Conservation (phyloP, 2,113 vertebrate species). For the Trogon melanurus region DNA sequence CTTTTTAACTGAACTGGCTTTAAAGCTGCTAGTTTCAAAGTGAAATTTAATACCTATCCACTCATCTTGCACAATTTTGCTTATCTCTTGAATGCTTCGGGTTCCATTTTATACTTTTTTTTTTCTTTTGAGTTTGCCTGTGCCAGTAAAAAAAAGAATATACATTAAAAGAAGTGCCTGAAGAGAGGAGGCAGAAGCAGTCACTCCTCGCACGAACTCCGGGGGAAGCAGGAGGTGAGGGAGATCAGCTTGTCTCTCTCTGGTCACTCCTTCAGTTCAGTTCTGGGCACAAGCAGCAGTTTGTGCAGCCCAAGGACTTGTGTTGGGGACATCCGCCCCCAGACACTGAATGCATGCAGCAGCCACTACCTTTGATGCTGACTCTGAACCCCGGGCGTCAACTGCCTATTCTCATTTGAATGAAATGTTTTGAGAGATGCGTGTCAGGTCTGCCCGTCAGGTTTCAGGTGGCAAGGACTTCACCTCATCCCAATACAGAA, state of each 20-base stretch:
- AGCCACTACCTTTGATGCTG: neutral
- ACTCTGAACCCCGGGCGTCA: neutral
- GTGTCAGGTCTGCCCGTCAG: neutral
- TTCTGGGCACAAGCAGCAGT: neutral
- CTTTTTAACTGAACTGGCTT: too few species aligned
- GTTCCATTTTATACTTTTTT: neutral
- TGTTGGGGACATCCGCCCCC: rapidly evolving
- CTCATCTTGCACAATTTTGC: neutral
- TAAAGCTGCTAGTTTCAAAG: neutral
- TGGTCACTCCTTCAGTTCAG: neutral
- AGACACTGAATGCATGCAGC: rapidly evolving
- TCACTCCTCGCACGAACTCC: too few species aligned
- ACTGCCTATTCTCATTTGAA: neutral
- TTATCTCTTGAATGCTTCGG: neutral
- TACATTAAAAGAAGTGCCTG: neutral
- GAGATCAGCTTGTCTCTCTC: neutral
- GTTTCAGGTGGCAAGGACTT: neutral
- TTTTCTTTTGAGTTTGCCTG: neutral
- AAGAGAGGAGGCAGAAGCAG: neutral
- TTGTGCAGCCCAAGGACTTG: neutral
- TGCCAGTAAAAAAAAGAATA: neutral
- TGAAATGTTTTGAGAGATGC: neutral
- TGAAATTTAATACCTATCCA: neutral
- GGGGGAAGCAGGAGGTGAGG: rapidly evolving
- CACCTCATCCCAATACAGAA: neutral